Evolutionary conservation across 2,888 invertebrate species (phyloP).

Genomic region (Ophioninae sp.): DNA sequence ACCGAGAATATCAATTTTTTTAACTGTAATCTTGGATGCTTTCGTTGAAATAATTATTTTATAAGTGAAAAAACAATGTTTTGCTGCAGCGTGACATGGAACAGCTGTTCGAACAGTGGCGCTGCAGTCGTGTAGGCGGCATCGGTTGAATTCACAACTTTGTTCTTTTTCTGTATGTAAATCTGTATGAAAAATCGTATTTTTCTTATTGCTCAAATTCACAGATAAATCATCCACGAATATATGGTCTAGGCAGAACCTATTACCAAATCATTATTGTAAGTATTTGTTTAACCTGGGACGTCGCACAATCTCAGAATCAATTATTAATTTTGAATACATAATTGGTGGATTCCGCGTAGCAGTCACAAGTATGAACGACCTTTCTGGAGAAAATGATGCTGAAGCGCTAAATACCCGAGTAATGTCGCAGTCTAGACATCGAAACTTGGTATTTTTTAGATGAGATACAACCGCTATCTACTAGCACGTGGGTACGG

Average conservation of each 20-base stretch:
- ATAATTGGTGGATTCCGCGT: background rate
- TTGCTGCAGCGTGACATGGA: conserved; percentile 22
- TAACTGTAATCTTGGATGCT: background rate
- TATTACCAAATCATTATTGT: background rate
- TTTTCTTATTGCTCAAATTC: no score
- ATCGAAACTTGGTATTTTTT: background rate
- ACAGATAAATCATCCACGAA: no score
- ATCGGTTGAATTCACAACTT: conserved; percentile 6
- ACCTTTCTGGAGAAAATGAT: background rate
- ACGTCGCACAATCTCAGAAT: no score
- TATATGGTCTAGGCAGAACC: no score
- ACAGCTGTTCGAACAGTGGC: conserved; percentile 36
- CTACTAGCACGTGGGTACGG: background rate
- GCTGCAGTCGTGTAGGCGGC: conserved; percentile 17
- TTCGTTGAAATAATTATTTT: background rate
- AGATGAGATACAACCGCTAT: background rate
- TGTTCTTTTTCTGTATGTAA: background rate
- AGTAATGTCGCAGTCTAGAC: background rate
- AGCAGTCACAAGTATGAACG: background rate
- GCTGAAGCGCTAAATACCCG: background rate
- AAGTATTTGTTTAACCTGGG: no score
- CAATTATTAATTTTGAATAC: no score
- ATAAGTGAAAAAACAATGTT: conserved; percentile 6
- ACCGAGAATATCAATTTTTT: background rate
- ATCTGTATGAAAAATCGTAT: background rate